Conservation (phyloP, 2,888 invertebrate species). For the Chrysina gloriosa region DNA sequence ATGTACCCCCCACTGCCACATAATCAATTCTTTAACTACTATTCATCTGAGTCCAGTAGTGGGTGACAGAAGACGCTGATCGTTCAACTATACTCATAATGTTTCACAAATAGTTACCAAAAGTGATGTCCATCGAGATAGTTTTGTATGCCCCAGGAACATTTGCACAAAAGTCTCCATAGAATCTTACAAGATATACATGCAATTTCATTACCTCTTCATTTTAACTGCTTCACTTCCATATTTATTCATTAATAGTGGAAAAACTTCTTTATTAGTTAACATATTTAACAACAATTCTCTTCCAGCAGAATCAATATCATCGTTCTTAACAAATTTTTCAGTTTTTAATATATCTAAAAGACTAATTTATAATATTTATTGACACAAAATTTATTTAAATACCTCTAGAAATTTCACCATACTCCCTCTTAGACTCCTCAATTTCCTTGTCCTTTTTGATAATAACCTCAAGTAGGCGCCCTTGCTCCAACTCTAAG, state of each 20-base stretch:
- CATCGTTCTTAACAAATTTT: conserved; percentile 55
- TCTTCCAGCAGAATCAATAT: conserved; percentile 40
- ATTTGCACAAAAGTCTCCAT: too few relatives aligned
- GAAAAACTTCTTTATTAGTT: conserved; percentile 28
- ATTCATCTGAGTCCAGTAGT: too few relatives aligned
- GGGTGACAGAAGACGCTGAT: too few relatives aligned
- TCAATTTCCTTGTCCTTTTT: conserved; percentile 70
- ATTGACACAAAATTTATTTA: conserved; percentile 31
- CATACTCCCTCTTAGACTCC: conserved; percentile 68
- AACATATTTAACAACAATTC: conserved; percentile 39
- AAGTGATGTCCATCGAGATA: too few relatives aligned
- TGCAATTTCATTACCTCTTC: conserved; percentile 23
- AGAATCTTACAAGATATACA: too few relatives aligned
- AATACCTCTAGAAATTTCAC: conserved; percentile 65
- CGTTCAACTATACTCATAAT: too few relatives aligned
- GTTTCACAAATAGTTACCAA: too few relatives aligned
- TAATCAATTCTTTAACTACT: too few relatives aligned
- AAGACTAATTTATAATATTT: conserved; percentile 44
- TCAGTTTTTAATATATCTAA: conserved; percentile 59
- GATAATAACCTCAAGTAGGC: conserved; percentile 63
- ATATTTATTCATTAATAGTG: conserved; percentile 27
- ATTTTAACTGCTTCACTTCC: conserved; percentile 8
- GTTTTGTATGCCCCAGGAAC: too few relatives aligned
- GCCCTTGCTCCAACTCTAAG: conserved; percentile 65
- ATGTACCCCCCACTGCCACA: too few relatives aligned